Evolutionary conservation across 1,140 invertebrate species (phyloP).

Genomic region (Brachystomella parvula): DNA sequence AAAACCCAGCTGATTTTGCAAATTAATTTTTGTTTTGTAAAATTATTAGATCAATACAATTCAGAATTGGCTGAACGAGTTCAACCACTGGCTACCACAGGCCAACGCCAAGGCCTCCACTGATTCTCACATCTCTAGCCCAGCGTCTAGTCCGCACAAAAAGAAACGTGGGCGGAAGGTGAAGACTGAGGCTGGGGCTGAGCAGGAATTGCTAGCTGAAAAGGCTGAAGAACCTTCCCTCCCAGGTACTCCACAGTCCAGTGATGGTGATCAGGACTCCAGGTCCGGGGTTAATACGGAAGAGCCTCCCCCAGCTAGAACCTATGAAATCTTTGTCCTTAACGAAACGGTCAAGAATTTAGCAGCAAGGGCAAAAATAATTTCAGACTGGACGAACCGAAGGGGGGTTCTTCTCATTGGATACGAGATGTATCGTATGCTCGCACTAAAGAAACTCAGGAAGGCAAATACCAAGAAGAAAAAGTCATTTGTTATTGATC

Average conservation of each 20-base stretch:
- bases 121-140: neutral
- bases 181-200: neutral
- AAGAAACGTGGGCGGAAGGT: neutral
- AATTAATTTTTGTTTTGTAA: too few relatives aligned
- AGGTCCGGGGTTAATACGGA: neutral
- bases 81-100: constrained; percentile 86
- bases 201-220: constrained; percentile 11
- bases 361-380: constrained; percentile 64
- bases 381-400: constrained; percentile 66
- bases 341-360: constrained; percentile 93
- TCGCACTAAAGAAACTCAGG: constrained; percentile 61
- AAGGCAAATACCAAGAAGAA: constrained; percentile 40
- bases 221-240: neutral
- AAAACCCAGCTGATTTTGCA: too few relatives aligned
- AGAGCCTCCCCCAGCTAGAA: constrained; percentile 47
- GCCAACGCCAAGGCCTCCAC: constrained; percentile 2
- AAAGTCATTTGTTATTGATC: constrained; percentile 39
- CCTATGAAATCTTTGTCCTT: constrained; percentile 79
- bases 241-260: neutral
- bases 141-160: neutral
- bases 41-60: constrained; percentile 99
- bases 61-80: constrained; percentile 97
- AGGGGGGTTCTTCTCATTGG: constrained; percentile 95
- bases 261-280: neutral
- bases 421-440: constrained; percentile 88